Conservation (phyloP, 2,888 invertebrate species). For the Stegana nigrithorax region DNA sequence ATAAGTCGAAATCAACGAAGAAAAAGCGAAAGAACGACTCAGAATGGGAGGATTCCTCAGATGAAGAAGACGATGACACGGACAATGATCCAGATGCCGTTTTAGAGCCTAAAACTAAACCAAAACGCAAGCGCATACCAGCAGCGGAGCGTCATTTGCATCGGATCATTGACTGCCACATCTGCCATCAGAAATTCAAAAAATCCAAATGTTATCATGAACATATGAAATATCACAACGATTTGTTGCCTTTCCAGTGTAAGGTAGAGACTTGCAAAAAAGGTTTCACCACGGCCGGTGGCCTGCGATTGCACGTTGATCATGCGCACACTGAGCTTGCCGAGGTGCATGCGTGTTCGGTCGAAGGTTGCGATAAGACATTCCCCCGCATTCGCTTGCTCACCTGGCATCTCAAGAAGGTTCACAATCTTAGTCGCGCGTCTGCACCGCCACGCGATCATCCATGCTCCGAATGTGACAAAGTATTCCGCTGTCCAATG, state of each 20-base stretch:
- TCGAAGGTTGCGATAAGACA: constrained; percentile 58
- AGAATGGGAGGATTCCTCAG: constrained; percentile 33
- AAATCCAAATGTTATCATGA: constrained; percentile 60
- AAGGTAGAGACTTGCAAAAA: constrained; percentile 59
- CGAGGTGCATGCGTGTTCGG: constrained; percentile 55
- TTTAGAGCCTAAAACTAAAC: constrained; percentile 38
- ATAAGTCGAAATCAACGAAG: constrained; percentile 31
- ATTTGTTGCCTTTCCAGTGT: constrained; percentile 62
- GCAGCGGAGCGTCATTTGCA: constrained; percentile 54
- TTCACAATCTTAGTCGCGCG: constrained; percentile 57
- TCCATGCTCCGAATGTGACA: constrained; percentile 64
- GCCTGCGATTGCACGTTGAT: constrained; percentile 59
- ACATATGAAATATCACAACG: constrained; percentile 65
- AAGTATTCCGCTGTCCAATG: constrained; percentile 64
- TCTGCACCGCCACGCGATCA: constrained; percentile 55
- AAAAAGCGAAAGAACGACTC: constrained; percentile 28
- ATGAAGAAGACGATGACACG: constrained; percentile 38
- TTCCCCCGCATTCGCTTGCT: constrained; percentile 62
- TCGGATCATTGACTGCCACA: constrained; percentile 61
- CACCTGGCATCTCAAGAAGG: constrained; percentile 59
- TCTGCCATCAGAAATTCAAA: constrained; percentile 63
- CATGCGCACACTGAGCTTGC: constrained; percentile 62
- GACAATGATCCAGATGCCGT: constrained; percentile 31
- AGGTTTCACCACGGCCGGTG: constrained; percentile 61
- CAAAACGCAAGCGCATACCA: constrained; percentile 51